Conservation (phyloP, 2,113 vertebrate genomes). For the Saccopteryx leptura region DNA sequence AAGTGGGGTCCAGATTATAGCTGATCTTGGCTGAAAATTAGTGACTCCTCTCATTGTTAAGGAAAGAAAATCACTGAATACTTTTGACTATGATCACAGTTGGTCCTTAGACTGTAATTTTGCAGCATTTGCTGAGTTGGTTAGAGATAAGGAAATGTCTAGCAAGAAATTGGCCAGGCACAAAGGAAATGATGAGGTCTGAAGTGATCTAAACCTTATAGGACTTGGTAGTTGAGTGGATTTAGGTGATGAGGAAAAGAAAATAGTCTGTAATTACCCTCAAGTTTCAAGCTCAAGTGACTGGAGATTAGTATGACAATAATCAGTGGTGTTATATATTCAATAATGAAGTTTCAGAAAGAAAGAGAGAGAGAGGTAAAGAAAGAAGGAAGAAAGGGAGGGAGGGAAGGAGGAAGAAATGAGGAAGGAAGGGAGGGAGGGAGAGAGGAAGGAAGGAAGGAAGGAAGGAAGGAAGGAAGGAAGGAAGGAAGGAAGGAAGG, state of each 20-base stretch:
- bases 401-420: too few relatives aligned
- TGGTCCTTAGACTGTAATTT: neutral
- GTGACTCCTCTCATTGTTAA: neutral
- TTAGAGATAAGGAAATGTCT: neutral
- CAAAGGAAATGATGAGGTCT: neutral
- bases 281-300: neutral
- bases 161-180: neutral
- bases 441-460: accelerated
- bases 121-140: neutral
- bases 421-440: too few relatives aligned
- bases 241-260: neutral
- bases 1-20: neutral
- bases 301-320: neutral
- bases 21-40: slow-evolving; percentile 13
- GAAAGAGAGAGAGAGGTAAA: neutral
- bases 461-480: too few relatives aligned
- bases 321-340: neutral
- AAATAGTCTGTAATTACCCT: neutral
- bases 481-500: neutral
- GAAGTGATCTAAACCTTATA: neutral
- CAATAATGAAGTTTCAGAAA: neutral
- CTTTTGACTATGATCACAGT: neutral
- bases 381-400: too few relatives aligned
- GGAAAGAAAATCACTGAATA: neutral
- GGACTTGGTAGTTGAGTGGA: slow-evolving; percentile 19